Percentiles rank a stretch among this genome's conserved stretches.
Evolutionary conservation across 2,113 vertebrate species (phyloP).

Genomic region (Antennarius striatus): DNA sequence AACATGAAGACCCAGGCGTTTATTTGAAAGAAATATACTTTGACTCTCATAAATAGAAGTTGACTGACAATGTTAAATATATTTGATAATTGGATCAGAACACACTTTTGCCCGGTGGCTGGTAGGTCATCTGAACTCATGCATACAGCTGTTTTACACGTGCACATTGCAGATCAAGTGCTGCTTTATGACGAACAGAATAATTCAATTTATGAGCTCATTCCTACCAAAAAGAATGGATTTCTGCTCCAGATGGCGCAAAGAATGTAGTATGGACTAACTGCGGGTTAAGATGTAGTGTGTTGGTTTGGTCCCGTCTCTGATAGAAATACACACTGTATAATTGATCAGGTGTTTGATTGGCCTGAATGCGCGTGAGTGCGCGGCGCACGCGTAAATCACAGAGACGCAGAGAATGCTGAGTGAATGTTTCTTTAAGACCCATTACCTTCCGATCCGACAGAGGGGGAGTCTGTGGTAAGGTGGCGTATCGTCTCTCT

Average conservation of each 20-base stretch:
- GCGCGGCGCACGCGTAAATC: constrained; percentile 62
- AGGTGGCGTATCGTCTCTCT: constrained; percentile 76
- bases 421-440: constrained; percentile 84
- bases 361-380: constrained; percentile 48
- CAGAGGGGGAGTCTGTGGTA: constrained; percentile 72
- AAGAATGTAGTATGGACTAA: too few relatives aligned
- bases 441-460: constrained; percentile 79
- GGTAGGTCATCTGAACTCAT: not conserved
- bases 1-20: too few relatives aligned
- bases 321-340: constrained; percentile 40
- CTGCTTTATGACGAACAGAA: not conserved
- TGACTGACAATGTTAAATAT: too few relatives aligned
- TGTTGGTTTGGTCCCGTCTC: constrained; percentile 26
- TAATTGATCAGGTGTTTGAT: constrained; percentile 71
- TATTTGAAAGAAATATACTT: too few relatives aligned
- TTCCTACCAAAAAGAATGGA: too few relatives aligned
- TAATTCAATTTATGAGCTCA: too few relatives aligned
- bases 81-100: too few relatives aligned
- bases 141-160: not conserved
- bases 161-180: not conserved
- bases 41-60: too few relatives aligned
- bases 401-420: constrained; percentile 73
- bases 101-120: constrained; percentile 3
- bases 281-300: constrained; percentile 5
- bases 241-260: too few relatives aligned